Evolutionary conservation across 2,888 invertebrate genomes (phyloP), one percentile per base, ranked within the genome.

Genomic region (Falcaria lacertinaria): DNA sequence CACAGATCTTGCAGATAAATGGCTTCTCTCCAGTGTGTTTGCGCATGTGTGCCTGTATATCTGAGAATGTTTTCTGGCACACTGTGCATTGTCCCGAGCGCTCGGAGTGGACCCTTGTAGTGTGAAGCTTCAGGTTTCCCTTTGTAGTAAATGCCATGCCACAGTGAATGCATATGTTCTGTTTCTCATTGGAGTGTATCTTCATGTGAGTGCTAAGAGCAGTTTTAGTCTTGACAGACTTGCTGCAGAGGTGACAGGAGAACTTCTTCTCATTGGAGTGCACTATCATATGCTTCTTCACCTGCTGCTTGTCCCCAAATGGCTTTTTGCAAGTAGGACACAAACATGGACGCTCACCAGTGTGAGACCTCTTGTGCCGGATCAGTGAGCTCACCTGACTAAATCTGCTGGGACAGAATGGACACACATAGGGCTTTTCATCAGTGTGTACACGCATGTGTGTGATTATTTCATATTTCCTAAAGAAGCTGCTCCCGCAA

Each of bases 1-100:
- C 69, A 52, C 90, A 90, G 13, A 79, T 45, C 17, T 71, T 70
- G 54, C 90, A 90, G 0, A 62, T 49, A 53, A 75, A 87, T 0
- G 87, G 86, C 35, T 78, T 90, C 51, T 91, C 91, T 0, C 91
- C 91, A 0, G 90, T 91, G 50, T 92, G 92, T 47, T 89, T 89
- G 0, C 89, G 71, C 90, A 91, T 90, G 51, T 92, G 92, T 1
- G 82, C 87, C 39, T 87, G 88, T 13, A 92, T 55, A 57, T 92
- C 89, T 0, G 91, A 80, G 53, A 89, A 91, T 4, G 86, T 81
- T 59, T 91, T 91, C 6, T 79, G 61, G 54, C 92, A 92, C 4
- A 90, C 59, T 0, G 64, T 69, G 56, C 92, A 92, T 3, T 84
- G 71, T 0, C 91, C 91, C 0, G 92, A 91, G 41, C 83, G 80